Evolutionary conservation across 1,140 invertebrate genomes (phyloP).

Genomic region (Papilio glaucus): DNA sequence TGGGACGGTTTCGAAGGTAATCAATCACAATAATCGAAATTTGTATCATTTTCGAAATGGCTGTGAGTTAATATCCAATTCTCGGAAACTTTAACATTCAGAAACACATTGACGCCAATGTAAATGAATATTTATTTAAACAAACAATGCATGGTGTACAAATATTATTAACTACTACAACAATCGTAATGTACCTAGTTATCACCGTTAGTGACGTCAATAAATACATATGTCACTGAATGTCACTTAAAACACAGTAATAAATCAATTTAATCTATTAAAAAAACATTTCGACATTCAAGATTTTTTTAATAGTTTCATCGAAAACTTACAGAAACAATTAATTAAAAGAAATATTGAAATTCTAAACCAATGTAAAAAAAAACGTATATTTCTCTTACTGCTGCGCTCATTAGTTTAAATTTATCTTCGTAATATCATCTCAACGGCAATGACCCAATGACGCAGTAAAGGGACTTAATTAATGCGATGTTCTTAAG

Average conservation of each 20-base stretch:
- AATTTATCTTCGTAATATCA: constrained; percentile 22
- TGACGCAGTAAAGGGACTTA: constrained; percentile 33
- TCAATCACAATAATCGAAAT: too few relatives aligned
- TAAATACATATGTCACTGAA: too few relatives aligned
- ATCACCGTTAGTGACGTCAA: too few relatives aligned
- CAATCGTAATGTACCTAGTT: neutral
- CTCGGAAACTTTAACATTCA: neutral
- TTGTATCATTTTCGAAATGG: too few relatives aligned
- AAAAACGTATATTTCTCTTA: constrained; percentile 9
- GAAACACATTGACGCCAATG: neutral
- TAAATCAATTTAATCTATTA: neutral
- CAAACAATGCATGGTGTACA: neutral
- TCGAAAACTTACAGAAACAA: neutral
- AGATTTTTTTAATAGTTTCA: neutral
- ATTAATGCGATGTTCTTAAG: constrained; percentile 38
- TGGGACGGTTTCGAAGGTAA: too few relatives aligned
- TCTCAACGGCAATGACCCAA: constrained; percentile 34
- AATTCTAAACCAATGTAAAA: constrained; percentile 8
- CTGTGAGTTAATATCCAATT: too few relatives aligned
- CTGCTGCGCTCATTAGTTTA: neutral
- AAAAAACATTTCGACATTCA: neutral
- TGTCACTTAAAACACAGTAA: neutral
- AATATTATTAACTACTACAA: neutral
- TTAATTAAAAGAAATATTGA: neutral
- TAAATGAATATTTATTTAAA: neutral